Evolutionary conservation across 2,113 vertebrate species (phyloP).

Genomic region (Microtus pennsylvanicus): DNA sequence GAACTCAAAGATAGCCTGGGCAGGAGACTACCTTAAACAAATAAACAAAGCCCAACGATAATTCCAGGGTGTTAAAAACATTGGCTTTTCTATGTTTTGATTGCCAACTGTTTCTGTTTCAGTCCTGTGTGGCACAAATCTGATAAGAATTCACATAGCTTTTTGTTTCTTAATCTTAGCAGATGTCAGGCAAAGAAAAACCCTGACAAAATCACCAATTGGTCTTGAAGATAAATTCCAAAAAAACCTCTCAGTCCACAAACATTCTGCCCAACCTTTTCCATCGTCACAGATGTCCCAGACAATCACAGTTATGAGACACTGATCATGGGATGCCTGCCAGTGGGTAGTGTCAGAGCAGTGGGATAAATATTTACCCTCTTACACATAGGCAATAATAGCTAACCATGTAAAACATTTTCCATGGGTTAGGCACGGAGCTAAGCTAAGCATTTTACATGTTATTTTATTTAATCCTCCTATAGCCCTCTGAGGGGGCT

Average conservation of each 20-base stretch:
- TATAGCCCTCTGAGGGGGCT: neutral
- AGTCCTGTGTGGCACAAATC: constrained; percentile 23
- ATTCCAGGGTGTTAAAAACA: constrained; percentile 42
- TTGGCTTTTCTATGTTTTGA: constrained; percentile 56
- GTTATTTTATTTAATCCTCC: constrained; percentile 51
- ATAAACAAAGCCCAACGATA: neutral
- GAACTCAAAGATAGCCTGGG: neutral
- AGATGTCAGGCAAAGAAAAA: constrained; percentile 67
- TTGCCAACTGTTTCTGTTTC: constrained; percentile 64
- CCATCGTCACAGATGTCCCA: constrained; percentile 58
- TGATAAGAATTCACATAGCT: constrained; percentile 27
- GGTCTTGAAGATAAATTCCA: constrained; percentile 70
- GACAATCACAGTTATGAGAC: constrained; percentile 42
- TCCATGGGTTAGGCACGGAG: neutral
- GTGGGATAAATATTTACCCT: constrained; percentile 68
- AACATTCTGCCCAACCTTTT: constrained; percentile 68
- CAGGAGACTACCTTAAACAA: neutral
- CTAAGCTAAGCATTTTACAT: neutral
- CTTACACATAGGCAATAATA: neutral
- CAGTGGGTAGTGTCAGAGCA: constrained; percentile 58
- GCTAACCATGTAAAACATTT: constrained; percentile 62
- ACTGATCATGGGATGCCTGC: constrained; percentile 8
- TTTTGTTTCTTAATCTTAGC: constrained; percentile 54
- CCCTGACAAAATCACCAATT: constrained; percentile 67
- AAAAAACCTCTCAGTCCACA: constrained; percentile 72